Evolutionary conservation across 2,797 vertebrate species (phyloP).

Genomic region (Myotis daubentonii): DNA sequence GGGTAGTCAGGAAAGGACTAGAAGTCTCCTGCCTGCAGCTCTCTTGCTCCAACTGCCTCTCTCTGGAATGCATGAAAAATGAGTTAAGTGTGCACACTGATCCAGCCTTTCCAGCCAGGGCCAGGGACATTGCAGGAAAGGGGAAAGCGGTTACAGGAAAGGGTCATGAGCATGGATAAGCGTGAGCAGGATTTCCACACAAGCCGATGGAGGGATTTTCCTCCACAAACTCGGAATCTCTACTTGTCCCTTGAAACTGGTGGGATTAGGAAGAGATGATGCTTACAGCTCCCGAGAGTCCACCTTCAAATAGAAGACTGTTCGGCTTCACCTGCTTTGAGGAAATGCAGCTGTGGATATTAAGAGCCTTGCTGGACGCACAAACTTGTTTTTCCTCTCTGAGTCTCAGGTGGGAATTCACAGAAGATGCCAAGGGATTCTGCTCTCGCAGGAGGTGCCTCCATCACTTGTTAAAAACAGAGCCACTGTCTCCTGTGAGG

Average conservation of each 20-base stretch:
- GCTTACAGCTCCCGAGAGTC: neutral
- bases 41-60: conserved; percentile 26
- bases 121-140: neutral
- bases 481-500: neutral
- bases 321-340: neutral
- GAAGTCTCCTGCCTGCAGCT: conserved; percentile 64
- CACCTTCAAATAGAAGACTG: neutral
- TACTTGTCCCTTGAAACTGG: neutral
- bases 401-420: neutral
- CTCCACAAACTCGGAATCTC: neutral
- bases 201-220: neutral
- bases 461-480: neutral
- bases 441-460: fast-evolving
- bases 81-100: conserved; percentile 53
- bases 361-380: neutral
- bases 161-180: neutral
- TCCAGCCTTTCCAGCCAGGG: neutral
- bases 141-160: neutral
- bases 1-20: conserved; percentile 43
- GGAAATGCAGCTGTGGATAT: neutral
- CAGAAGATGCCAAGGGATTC: neutral
- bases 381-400: neutral
- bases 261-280: neutral
- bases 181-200: neutral
- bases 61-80: conserved; percentile 78